Percentiles rank a stretch among this genome's conserved stretches.
These are phyloP conservation scores for Atherinomorus stipes DNA, from an alignment of 2,113 vertebrate species.

Conservation along the genomic window DNA sequence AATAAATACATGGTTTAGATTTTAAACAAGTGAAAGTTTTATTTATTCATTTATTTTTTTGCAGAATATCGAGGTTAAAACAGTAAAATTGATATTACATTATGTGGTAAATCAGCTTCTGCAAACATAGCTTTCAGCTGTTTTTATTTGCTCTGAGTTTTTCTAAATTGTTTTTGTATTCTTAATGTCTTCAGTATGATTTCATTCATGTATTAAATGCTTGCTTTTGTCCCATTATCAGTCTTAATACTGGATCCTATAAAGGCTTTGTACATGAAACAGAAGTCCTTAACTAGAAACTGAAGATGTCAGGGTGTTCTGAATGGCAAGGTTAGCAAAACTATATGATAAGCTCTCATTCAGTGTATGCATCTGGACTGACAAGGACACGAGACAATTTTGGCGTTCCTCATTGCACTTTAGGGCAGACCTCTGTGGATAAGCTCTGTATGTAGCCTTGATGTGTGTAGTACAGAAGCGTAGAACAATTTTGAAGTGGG, in stretches of 20 bases:
- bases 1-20: neutral
- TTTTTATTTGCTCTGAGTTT: neutral
- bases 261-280: neutral
- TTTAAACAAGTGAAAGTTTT: neutral
- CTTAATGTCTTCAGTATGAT: too few relatives aligned
- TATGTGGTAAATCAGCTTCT: too few relatives aligned
- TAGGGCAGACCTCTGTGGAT: constrained; percentile 35
- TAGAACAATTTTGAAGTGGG: constrained; percentile 24
- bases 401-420: constrained; percentile 23
- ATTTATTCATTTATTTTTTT: too few relatives aligned
- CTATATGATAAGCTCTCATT: constrained; percentile 42
- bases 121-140: neutral
- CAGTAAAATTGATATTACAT: too few relatives aligned
- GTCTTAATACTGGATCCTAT: neutral
- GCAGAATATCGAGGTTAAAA: too few relatives aligned
- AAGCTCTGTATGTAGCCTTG: constrained; percentile 22
- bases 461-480: constrained; percentile 10
- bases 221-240: neutral
- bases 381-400: constrained; percentile 51
- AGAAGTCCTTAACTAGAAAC: neutral
- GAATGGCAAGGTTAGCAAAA: constrained; percentile 25
- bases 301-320: constrained; percentile 1
- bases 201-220: too few relatives aligned
- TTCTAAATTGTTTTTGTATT: neutral
- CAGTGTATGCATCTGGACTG: constrained; percentile 53